phyloP scores from a whole-genome alignment of 2,113 vertebrate species.

The Setophaga petechia region DNA sequence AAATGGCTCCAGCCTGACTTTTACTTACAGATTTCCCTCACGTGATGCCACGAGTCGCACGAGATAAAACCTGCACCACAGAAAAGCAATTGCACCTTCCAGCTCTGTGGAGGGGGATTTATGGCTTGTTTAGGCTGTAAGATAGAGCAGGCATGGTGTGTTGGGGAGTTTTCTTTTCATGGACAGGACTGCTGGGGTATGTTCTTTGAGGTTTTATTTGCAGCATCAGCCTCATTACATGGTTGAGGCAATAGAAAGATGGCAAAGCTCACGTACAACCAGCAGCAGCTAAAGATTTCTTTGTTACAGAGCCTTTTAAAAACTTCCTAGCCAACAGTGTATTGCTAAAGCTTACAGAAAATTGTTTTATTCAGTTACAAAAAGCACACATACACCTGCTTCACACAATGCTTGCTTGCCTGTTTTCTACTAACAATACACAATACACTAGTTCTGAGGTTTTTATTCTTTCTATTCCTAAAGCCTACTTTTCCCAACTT shows the following conservation, averaged over 20 bases:
- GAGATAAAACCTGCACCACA: neutral
- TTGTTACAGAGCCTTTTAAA: neutral
- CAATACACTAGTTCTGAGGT: neutral
- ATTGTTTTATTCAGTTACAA: neutral
- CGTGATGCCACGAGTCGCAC: neutral
- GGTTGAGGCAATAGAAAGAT: neutral
- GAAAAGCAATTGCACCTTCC: neutral
- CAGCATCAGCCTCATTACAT: neutral
- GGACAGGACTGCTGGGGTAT: neutral
- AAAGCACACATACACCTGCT: neutral
- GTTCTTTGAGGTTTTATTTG: neutral
- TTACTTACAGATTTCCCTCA: conserved; percentile 48
- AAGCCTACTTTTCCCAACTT: neutral
- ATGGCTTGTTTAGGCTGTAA: neutral
- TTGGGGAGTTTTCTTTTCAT: neutral
- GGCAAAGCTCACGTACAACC: neutral
- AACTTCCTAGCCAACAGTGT: neutral
- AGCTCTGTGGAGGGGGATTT: neutral
- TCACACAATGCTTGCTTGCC: neutral
- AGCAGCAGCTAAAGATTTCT: neutral
- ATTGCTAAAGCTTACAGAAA: neutral
- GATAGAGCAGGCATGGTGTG: neutral
- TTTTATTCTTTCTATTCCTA: neutral
- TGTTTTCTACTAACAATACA: neutral
- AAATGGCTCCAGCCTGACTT: conserved; percentile 44